phyloP scores from a whole-genome alignment of 2,113 vertebrate genomes.

The Trachemys scripta region DNA sequence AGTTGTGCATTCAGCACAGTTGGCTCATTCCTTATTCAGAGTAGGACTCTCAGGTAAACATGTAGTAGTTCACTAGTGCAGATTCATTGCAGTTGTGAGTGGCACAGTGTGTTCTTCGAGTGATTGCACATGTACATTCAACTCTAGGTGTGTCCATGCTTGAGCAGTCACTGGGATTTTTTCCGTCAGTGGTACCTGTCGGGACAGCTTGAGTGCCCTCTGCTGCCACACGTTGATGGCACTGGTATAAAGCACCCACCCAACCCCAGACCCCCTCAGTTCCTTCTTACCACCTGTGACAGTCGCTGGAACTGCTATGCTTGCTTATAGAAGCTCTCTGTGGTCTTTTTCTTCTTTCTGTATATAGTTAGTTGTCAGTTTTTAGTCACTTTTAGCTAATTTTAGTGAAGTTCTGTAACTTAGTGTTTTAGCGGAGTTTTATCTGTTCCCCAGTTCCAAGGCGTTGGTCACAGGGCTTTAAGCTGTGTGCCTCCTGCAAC shows the following conservation, averaged over 20 bases:
- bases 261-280: not conserved
- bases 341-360: not conserved
- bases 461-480: too few relatives aligned
- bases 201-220: not conserved
- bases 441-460: too few relatives aligned
- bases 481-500: too few relatives aligned
- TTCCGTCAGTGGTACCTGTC: not conserved
- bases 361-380: not conserved
- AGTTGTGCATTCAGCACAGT: not conserved
- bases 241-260: not conserved
- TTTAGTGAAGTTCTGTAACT: not conserved
- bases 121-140: not conserved
- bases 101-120: not conserved
- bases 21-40: rapidly evolving
- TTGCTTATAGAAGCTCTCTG: not conserved
- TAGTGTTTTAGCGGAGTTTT: not conserved
- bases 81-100: not conserved
- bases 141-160: not conserved
- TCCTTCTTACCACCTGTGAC: not conserved
- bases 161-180: not conserved
- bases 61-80: rapidly evolving
- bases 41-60: rapidly evolving
- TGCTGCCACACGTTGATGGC: not conserved
- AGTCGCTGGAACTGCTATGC: not conserved
- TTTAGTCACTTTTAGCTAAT: not conserved